phyloP scores from a whole-genome alignment of 2,888 invertebrate species.

The Pachycephus smyrnensis region DNA sequence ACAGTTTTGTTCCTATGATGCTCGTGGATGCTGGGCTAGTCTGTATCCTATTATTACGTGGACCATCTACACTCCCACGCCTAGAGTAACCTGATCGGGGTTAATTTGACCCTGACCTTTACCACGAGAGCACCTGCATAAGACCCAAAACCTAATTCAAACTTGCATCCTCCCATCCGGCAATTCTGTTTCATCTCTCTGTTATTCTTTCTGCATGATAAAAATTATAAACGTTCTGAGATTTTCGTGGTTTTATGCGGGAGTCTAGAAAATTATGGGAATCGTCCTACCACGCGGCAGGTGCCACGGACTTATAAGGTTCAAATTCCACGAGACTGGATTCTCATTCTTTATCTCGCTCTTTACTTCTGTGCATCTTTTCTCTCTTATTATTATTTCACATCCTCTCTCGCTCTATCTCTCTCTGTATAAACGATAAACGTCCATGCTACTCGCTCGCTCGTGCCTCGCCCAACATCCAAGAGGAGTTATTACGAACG shows the following conservation, averaged over 20 bases:
- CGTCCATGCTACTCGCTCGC: constrained; percentile 29
- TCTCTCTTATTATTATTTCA: background rate
- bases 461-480: constrained; percentile 49
- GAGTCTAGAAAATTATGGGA: constrained; percentile 37
- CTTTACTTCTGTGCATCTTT: background rate
- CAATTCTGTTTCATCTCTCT: constrained; percentile 33
- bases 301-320: constrained; percentile 59
- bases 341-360: constrained; percentile 26
- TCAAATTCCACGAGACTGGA: constrained; percentile 55
- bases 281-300: constrained; percentile 53
- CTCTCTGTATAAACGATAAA: constrained; percentile 22
- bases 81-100: constrained; percentile 64
- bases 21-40: background rate
- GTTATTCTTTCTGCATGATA: background rate
- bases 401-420: constrained; percentile 19
- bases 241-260: background rate
- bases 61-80: constrained; percentile 64
- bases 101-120: constrained; percentile 66
- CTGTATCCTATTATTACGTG: constrained; percentile 61
- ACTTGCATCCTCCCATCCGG: constrained; percentile 39
- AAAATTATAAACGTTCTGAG: background rate
- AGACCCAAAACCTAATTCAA: constrained; percentile 32
- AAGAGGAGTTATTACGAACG: constrained; percentile 55
- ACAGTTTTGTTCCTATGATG: background rate
- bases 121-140: constrained; percentile 35